Evolutionary conservation across 2,113 vertebrate species (phyloP), one percentile per base, ranked within the genome.

Genomic region (Gulo gulo): DNA sequence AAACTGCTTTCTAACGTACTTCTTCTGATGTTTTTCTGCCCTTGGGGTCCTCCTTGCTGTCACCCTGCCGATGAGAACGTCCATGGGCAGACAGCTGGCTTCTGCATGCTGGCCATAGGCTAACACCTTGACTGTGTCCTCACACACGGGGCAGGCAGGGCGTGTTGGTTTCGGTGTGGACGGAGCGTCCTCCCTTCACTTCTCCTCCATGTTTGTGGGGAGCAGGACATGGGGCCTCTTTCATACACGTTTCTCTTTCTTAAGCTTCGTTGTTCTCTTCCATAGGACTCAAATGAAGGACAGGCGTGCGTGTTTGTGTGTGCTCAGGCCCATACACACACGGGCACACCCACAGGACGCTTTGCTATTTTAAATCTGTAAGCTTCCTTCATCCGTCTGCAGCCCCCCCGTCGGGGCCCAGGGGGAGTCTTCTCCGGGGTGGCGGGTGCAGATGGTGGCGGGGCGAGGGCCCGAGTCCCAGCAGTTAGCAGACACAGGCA

Each of bases 401-500:
- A 36, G 81, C 59, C 16, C 47, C 63, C 57, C 89, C 79, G 26
- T 79, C 42, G 24, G 95, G 80, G 71, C 84, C 24, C 3, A 1
- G 42, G 20, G 29, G 90, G 95, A 15, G 63, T 78, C 90, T 90
- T 92, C 92, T 97, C 90, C 88, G 50, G 92, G 87, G 88, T 63
- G 52, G 90, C 8, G 1, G 95, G 96, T 61, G 76, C 63, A 85
- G 98, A 93, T 79, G 92, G 97, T 0, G 89, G 96, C 95, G 63
- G 92, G 94, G 94, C 13, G 6, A 88, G 73, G 83, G 71, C 88
- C 92, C 31, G 52, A 88, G 88, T 97, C 93, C 97, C 97, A 98
- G 96, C 79, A 61, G 97, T 34, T 34, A 88, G 97, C 97, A 95
- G 94, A 97, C 88, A 88, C n/a, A 80, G 97, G 97, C 23, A 8